These are phyloP conservation scores for Aphelinus atriplicis DNA, from an alignment of 1,140 invertebrate genomes.

Conservation along the genomic window DNA sequence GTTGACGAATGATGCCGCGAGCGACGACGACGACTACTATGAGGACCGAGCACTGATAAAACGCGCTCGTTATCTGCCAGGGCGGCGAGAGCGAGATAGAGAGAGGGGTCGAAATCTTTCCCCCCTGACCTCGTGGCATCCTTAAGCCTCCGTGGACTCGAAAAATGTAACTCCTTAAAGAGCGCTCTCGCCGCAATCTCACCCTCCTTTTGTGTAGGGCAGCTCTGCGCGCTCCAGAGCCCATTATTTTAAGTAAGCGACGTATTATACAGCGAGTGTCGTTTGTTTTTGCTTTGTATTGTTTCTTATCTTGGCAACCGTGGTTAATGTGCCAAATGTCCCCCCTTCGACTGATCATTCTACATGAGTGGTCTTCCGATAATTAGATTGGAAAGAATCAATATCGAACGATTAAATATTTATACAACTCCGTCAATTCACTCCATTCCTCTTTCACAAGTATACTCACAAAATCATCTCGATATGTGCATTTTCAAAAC, in stretches of 20 bases:
- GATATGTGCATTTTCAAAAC: too few species aligned
- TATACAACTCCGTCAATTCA: too few species aligned
- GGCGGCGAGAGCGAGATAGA: background rate
- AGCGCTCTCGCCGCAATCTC: conserved; percentile 11
- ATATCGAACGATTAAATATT: too few species aligned
- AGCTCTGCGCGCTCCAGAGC: background rate
- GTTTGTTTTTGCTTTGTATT: background rate
- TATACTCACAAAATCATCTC: too few species aligned
- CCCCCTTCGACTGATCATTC: too few species aligned
- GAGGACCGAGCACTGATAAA: conserved; percentile 46
- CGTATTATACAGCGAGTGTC: background rate
- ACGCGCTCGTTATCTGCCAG: conserved; percentile 53
- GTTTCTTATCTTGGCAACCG: background rate
- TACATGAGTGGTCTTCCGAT: too few species aligned
- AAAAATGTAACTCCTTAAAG: conserved; percentile 40
- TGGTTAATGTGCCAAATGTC: too few species aligned
- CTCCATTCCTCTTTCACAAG: too few species aligned
- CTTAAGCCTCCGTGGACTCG: conserved; percentile 30
- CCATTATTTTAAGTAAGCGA: conserved; percentile 24
- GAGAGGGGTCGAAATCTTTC: background rate
- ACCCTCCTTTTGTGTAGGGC: background rate
- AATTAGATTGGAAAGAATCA: too few species aligned
- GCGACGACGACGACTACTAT: conserved; percentile 30
- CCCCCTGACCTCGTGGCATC: conserved; percentile 20
- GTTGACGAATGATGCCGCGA: conserved; percentile 57